Evolutionary conservation across 1,140 invertebrate species (phyloP), one percentile per base, ranked within the genome.

Genomic region (Lepidurus packardi): DNA sequence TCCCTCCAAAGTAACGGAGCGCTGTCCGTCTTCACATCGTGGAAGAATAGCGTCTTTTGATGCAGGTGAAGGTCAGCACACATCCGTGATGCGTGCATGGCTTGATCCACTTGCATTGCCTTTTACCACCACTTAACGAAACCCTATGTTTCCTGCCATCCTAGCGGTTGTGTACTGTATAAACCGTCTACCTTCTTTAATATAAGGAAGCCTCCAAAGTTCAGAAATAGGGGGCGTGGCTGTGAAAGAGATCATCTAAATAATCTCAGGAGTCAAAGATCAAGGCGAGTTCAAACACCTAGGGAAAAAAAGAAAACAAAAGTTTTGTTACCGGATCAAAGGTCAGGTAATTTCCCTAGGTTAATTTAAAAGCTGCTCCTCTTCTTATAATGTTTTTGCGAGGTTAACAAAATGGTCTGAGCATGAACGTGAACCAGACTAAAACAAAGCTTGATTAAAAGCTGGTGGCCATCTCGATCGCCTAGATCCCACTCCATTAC

Each of bases 11-110:
- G 16, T 65, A 65, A 65, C 53, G 53, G 53, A 65, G 53, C 53
- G 16, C 53, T 13, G 53, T 65, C 13, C 53, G 53, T 65, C 53
- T 65, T 13, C 53, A 65, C 53, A 65, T 21, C 21, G 6, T 65
- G 53, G 53, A 65, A 65, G 8, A 65, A 65, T 65, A 65, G 53
- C 53, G 53, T 65, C 53, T 65, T 65, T 65, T 65, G 53, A 65
- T 65, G 53, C 53, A 65, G 53, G 53, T 65, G 53, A 65, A 65
- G 53, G 53, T 65, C 53, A 65, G 13, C 53, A 65, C 53, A 65
- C 53, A 65, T 65, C 53, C 53, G 53, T 65, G 53, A 65, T 65
- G 53, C 53, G 53, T 65, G 53, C 53, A 21, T 65, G 13, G 53
- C 53, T 65, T 65, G 53, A 65, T 65, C 53, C 53, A 65, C 53